Base-by-base conservation (phyloP, 2,888 invertebrate species). In the Apamea crenata region DNA sequence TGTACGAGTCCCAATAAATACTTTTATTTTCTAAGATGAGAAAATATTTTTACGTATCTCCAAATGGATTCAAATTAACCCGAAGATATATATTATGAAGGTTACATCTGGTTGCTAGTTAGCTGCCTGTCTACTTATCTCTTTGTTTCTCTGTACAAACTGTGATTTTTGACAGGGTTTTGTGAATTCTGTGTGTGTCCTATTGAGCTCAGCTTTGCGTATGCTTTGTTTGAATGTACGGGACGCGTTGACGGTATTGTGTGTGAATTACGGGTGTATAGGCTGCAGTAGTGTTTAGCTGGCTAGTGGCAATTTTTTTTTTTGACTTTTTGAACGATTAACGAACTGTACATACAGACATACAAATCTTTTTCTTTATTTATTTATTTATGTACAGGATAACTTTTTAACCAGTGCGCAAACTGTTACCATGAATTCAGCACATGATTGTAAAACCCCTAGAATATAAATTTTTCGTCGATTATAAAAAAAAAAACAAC, bases 121-220 rank as follows among this genome's bases (percentile, higher is more conserved):
- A 36, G 12, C 53, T n/a, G 12, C 7, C n/a, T 47, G 18, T 32
- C 4, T 7, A 32, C 14, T 12, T 59, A 59, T 47, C 36, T 56
- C 40, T 74, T 59, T 76, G 44, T 59, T 82, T 44, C 14, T 75
- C 70, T 69, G 78, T 82, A 56, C 3, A 61, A 40, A 70, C 68
- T 71, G 73, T 69, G 65, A 69, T 85, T 85, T 84, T 85, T 70
- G 65, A 69, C 68, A 74, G 67, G 44, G 14, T 75, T 84, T 81
- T 78, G 67, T 74, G 61, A 69, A 79, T 83, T 86, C 65, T 61
- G 36, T 69, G 72, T 75, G 70, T 73, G n/a, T 78, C 16, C 73
- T 72, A 73, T 81, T 74, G 47, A 77, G 77, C 66, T 68, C 32
- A 75, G 70, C 25, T 65, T 86, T 68, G 25, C 65, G 68, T 66